These are phyloP conservation scores for Hoplostethus atlanticus DNA, from an alignment of 2,797 vertebrate genomes.

Conservation along the genomic window DNA sequence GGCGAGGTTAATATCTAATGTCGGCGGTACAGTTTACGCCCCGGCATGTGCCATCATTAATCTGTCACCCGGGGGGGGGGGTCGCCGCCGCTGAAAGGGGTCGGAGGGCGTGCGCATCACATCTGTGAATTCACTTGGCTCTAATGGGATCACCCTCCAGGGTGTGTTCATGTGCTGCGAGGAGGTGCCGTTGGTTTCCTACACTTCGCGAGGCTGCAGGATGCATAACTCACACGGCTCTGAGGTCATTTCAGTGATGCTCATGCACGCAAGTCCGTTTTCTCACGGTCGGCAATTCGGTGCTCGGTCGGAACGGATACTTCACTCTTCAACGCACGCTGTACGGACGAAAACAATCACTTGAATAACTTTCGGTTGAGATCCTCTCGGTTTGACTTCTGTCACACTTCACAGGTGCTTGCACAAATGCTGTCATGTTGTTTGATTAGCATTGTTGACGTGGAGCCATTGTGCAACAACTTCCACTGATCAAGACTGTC, in stretches of 20 bases:
- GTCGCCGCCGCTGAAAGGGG: conserved; percentile 29
- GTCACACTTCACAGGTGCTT: too few species aligned
- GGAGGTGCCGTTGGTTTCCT: conserved; percentile 36
- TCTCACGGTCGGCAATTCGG: neutral
- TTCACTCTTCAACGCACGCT: neutral
- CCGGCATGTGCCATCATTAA: conserved; percentile 54
- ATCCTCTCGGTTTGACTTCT: conserved; percentile 11
- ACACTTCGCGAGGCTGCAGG: conserved; percentile 1
- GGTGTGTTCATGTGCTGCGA: conserved; percentile 19
- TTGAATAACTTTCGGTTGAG: conserved; percentile 48
- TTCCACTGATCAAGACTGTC: too few species aligned
- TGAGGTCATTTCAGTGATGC: neutral
- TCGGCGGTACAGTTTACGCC: conserved; percentile 53
- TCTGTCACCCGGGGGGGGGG: conserved; percentile 51
- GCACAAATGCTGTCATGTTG: conserved; percentile 1
- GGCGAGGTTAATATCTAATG: conserved; percentile 65
- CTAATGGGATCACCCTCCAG: conserved; percentile 37
- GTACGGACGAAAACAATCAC: conserved; percentile 11
- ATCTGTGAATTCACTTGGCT: conserved; percentile 49
- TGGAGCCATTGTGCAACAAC: neutral
- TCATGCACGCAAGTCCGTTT: conserved; percentile 8
- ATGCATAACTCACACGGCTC: neutral
- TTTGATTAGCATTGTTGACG: neutral
- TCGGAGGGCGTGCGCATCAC: conserved; percentile 54
- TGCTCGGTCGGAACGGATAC: too few species aligned